Conservation (phyloP, 64 coral and sea anemone genomes). For the Catalaphyllia jardinei region DNA sequence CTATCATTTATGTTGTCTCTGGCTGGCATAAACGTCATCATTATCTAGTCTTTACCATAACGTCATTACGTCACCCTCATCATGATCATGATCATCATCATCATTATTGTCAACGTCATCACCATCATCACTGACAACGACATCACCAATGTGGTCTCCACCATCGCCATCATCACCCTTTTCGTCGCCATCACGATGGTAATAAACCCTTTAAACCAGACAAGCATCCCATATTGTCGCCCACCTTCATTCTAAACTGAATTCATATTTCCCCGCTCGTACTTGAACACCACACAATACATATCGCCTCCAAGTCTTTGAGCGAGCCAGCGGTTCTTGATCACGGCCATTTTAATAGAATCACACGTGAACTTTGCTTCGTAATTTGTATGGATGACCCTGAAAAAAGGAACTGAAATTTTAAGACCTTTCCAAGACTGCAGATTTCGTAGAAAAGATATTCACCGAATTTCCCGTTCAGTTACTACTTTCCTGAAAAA, state of each 20-base stretch:
- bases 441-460: neutral
- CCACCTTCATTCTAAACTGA: too few species aligned
- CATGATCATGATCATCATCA: neutral
- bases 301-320: constrained; percentile 80
- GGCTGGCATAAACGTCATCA: neutral
- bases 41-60: too few species aligned
- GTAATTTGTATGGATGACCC: constrained; percentile 90
- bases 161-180: neutral
- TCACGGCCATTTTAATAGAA: constrained; percentile 88
- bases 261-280: constrained; percentile 11
- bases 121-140: neutral
- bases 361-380: constrained; percentile 90
- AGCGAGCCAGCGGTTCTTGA: constrained; percentile 97
- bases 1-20: too few species aligned
- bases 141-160: too few species aligned
- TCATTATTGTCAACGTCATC: neutral
- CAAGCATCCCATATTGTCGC: too few species aligned
- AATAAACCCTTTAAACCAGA: neutral
- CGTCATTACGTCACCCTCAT: too few species aligned
- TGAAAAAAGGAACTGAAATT: neutral
- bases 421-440: too few species aligned
- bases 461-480: constrained; percentile 82
- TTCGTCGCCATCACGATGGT: neutral
- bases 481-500: constrained; percentile 77
- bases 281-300: constrained; percentile 94